Conservation (phyloP, 2,113 vertebrate species). For the Protobothrops mucrosquamatus region DNA sequence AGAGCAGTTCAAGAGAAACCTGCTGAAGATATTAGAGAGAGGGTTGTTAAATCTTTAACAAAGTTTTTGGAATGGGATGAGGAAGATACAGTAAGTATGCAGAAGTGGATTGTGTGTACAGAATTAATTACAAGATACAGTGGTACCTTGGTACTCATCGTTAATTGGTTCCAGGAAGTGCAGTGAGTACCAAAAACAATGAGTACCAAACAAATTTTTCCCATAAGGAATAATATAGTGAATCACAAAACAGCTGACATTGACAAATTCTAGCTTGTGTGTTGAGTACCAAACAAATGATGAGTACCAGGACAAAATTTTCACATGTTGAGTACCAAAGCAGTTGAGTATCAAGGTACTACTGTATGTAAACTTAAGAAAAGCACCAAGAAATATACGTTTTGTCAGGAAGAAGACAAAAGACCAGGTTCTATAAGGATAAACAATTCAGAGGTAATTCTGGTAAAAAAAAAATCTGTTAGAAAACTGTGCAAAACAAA, state of each 20-base stretch:
- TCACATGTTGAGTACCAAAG: neutral
- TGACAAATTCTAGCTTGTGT: neutral
- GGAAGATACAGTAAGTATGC: neutral
- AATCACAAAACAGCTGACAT: neutral
- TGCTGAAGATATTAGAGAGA: neutral
- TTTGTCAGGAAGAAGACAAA: neutral
- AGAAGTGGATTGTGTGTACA: neutral
- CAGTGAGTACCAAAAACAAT: neutral
- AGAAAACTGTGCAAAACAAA: neutral
- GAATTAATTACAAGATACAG: neutral
- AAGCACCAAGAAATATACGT: neutral
- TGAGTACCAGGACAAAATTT: neutral
- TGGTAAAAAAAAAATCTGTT: neutral
- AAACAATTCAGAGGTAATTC: neutral
- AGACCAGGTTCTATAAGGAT: neutral
- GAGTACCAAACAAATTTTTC: neutral
- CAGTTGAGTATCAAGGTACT: neutral
- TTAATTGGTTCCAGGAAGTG: neutral
- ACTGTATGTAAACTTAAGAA: neutral
- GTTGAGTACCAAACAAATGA: neutral
- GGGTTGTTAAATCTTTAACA: neutral
- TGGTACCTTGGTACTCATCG: neutral
- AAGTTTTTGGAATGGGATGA: neutral
- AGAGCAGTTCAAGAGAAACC: neutral
- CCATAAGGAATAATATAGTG: neutral